Evolutionary conservation across 2,888 invertebrate species (phyloP).

Genomic region (Tetramorium bicarinatum): DNA sequence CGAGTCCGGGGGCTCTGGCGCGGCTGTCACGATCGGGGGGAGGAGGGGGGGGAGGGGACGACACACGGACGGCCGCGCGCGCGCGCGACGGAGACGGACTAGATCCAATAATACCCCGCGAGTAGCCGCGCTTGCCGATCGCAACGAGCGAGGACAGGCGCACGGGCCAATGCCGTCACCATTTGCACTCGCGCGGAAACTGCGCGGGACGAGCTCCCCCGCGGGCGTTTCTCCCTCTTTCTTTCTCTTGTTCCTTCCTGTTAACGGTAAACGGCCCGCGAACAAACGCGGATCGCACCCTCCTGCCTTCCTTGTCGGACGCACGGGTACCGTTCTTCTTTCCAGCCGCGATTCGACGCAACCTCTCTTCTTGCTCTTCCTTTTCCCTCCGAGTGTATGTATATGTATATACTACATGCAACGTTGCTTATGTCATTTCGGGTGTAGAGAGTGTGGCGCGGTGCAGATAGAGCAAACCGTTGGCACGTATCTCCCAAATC

Average conservation of each 20-base stretch:
- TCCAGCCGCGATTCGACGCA: not conserved
- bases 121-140: not conserved
- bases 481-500: not conserved
- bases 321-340: not conserved
- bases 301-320: not conserved
- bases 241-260: not conserved
- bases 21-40: not conserved
- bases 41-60: too few relatives aligned
- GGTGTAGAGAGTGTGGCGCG: not conserved
- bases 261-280: not conserved
- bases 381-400: not conserved
- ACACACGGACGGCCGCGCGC: not conserved
- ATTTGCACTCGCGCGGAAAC: not conserved
- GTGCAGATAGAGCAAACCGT: not conserved
- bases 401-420: too few relatives aligned
- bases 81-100: not conserved
- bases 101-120: constrained; percentile 23
- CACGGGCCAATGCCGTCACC: not conserved
- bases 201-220: not conserved
- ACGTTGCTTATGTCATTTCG: not conserved
- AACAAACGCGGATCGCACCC: constrained; percentile 50
- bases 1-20: not conserved
- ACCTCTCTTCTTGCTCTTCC: not conserved
- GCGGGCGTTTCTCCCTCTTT: not conserved
- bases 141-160: not conserved